phyloP scores from a whole-genome alignment of 2,888 invertebrate species.

The Xanthia icteritia region DNA sequence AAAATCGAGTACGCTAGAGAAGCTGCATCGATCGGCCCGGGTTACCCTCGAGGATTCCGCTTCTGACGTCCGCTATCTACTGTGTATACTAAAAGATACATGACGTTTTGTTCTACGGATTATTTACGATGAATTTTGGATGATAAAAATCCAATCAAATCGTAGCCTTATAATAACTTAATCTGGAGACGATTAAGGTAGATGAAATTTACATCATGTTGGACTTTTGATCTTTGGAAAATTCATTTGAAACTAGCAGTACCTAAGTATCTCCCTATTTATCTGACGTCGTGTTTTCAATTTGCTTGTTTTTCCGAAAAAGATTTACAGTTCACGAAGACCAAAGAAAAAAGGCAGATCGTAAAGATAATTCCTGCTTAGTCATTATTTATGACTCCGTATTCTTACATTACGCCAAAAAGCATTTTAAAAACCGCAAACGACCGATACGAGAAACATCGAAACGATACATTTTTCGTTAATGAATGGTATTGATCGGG shows the following conservation, averaged over 20 bases:
- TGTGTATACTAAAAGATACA: conserved; percentile 22
- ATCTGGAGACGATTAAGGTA: not conserved
- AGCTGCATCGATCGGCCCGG: conserved; percentile 86
- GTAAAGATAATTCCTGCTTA: conserved; percentile 69
- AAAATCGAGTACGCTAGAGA: conserved; percentile 29
- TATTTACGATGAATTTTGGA: not conserved
- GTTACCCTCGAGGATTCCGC: conserved; percentile 52
- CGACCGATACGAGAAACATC: conserved; percentile 76
- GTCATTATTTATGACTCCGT: conserved; percentile 73
- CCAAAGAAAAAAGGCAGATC: conserved; percentile 57
- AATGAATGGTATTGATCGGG: conserved; percentile 89
- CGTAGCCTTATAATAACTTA: not conserved
- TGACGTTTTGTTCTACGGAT: conserved; percentile 5
- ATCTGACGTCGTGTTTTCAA: conserved; percentile 38
- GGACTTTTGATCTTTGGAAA: not conserved
- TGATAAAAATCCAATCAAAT: not conserved
- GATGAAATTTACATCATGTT: not conserved
- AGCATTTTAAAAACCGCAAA: conserved; percentile 78
- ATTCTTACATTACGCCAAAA: conserved; percentile 70
- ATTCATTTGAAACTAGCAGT: not conserved
- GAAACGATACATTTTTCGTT: conserved; percentile 86
- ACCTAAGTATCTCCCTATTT: conserved; percentile 36
- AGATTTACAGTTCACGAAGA: conserved; percentile 56
- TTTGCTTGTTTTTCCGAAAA: conserved; percentile 47
- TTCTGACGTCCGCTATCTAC: conserved; percentile 31